Base-by-base conservation (phyloP, 1,140 invertebrate genomes). In the Tribolium madens region DNA sequence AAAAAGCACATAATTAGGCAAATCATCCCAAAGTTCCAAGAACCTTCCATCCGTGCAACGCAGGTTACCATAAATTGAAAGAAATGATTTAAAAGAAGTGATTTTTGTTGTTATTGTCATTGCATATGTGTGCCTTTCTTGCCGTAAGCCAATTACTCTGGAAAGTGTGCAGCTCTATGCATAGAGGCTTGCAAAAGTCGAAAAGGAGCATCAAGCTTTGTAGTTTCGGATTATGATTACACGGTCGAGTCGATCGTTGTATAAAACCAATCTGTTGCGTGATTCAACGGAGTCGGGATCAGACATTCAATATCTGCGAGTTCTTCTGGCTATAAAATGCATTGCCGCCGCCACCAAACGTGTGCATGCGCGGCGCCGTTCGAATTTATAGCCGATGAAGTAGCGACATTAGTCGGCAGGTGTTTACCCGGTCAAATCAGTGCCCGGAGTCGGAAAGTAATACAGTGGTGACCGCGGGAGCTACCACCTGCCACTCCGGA, bases 241-340 rank as follows among this genome's bases (percentile, higher is more conserved):
- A 82, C 76, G 81, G 73, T 75, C 76, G 78, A 81, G 52, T 77
- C 73, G 73, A 76, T 52, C 77, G 78, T 76, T 81, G 77, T 81
- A 75, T 78, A 78, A 82, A 82, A 82, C 78, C 81, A 81, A 82
- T 82, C 81, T 82, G 79, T 80, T 82, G 81, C 81, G 80, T 82
- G 81, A 82, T 82, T 79, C 79, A 21, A 60, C 71, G 26, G 31
- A 10, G 13, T 47, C 47, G 47, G 31, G 33, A 33, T 53, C 75
- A 76, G 46, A 46, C 48, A 72, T 69, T 69, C 60, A 76, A 50
- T 69, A 73, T 73, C 18, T 33, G 14, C 36, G 15, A 60, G 26
- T 68, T 48, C 9, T 12, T 21, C 1, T 21, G 17, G 15, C 12
- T 6, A 33, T 64, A 64, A 64, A 64, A 64, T 64, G 57, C 57